Evolutionary conservation across 2,113 vertebrate species (phyloP).

Genomic region (Dinomys branickii): DNA sequence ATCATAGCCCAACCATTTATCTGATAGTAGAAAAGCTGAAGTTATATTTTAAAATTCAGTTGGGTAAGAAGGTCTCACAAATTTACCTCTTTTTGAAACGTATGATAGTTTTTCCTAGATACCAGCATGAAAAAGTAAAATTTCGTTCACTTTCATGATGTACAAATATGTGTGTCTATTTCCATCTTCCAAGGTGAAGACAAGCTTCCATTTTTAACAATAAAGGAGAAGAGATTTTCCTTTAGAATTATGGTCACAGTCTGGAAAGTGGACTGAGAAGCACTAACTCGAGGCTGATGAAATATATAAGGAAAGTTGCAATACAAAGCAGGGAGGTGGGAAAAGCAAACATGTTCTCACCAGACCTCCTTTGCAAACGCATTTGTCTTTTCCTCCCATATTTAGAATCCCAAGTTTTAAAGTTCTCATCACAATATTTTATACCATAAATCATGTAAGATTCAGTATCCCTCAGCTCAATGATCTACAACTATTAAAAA

Average conservation of each 20-base stretch:
- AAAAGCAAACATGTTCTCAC: background rate
- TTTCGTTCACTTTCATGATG: background rate
- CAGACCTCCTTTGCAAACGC: slow-evolving; percentile 35
- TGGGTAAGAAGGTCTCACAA: slow-evolving; percentile 12
- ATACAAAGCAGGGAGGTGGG: background rate
- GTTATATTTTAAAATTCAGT: slow-evolving; percentile 39
- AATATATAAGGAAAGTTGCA: background rate
- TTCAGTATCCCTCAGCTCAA: slow-evolving; percentile 57
- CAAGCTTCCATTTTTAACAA: slow-evolving; percentile 37
- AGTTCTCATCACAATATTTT: slow-evolving; percentile 58
- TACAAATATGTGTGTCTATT: slow-evolving; percentile 15
- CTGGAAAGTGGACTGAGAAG: slow-evolving; percentile 44
- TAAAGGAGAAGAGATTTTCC: slow-evolving; percentile 47
- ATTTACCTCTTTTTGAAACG: slow-evolving; percentile 46
- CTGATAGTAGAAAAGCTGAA: slow-evolving; percentile 46
- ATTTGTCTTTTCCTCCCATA: slow-evolving; percentile 31
- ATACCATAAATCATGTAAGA: slow-evolving; percentile 77
- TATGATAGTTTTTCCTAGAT: slow-evolving; percentile 9
- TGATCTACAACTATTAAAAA: slow-evolving; percentile 72
- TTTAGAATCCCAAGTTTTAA: slow-evolving; percentile 52
- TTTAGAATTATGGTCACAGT: background rate
- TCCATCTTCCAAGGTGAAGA: slow-evolving; percentile 32
- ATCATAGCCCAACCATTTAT: slow-evolving; percentile 27
- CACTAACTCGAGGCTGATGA: slow-evolving; percentile 11
- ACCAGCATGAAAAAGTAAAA: background rate